phyloP scores from a whole-genome alignment of 2,797 vertebrate genomes.

The Lemur catta region DNA sequence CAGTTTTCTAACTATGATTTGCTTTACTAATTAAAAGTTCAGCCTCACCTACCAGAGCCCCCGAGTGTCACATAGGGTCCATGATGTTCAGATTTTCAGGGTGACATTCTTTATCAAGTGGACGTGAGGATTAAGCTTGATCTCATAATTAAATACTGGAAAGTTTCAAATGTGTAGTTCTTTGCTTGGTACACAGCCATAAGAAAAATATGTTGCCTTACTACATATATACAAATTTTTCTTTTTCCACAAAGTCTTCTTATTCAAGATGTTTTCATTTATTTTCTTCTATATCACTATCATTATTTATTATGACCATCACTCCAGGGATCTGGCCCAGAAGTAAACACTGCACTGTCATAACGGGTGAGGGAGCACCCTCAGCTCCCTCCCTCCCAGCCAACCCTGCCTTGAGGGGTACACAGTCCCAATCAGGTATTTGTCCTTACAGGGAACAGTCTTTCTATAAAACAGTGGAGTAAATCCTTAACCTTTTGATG shows the following conservation, averaged over 20 bases:
- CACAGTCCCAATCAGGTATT: not conserved
- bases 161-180: conserved; percentile 15
- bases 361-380: not conserved
- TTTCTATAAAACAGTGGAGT: not conserved
- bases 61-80: rapidly evolving
- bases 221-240: conserved; percentile 6
- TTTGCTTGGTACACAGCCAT: conserved; percentile 2
- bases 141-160: not conserved
- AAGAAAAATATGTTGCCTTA: conserved; percentile 66
- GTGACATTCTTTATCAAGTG: not conserved
- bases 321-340: not conserved
- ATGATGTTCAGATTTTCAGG: not conserved
- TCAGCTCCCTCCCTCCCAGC: not conserved
- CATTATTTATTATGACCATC: not conserved
- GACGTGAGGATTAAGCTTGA: not conserved
- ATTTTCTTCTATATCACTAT: conserved; percentile 1
- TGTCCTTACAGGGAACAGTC: not conserved
- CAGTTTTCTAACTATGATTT: not conserved
- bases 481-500: not conserved
- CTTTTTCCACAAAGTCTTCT: conserved; percentile 47
- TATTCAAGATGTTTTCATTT: conserved; percentile 45
- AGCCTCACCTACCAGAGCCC: not conserved
- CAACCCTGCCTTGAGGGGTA: too few relatives aligned
- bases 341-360: not conserved
- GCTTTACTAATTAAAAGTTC: not conserved